Percentiles rank a stretch among this genome's conserved stretches.
Evolutionary conservation across 2,888 invertebrate genomes (phyloP).

Genomic region (Zaprionus lineosus): DNA sequence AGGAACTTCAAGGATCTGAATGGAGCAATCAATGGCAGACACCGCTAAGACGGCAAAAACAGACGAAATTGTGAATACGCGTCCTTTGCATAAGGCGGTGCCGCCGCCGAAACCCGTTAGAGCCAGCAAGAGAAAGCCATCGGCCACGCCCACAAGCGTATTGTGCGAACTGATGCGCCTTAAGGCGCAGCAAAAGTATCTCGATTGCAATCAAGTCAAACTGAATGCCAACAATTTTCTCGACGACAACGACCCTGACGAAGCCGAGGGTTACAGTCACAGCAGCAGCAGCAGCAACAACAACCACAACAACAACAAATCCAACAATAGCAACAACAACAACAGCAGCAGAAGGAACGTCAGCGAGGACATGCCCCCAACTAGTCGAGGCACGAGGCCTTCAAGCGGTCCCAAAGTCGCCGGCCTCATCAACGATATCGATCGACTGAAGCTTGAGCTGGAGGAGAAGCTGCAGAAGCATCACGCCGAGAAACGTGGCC

Average conservation of each 20-base stretch:
- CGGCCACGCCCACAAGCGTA: constrained; percentile 70
- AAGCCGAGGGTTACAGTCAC: too few species aligned
- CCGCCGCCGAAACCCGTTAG: constrained; percentile 44
- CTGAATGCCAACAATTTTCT: constrained; percentile 76
- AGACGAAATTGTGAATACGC: constrained; percentile 1
- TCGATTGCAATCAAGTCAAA: constrained; percentile 81
- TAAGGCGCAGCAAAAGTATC: constrained; percentile 82
- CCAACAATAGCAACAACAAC: background rate
- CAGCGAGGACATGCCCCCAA: background rate
- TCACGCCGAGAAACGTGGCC: constrained; percentile 57
- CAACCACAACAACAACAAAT: background rate
- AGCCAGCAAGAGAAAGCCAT: constrained; percentile 22
- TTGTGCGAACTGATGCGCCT: constrained; percentile 81
- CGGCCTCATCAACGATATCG: constrained; percentile 74
- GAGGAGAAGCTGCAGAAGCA: constrained; percentile 60
- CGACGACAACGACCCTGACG: constrained; percentile 41
- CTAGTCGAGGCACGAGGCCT: constrained; percentile 25
- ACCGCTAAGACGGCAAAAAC: background rate
- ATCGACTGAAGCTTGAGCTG: constrained; percentile 68
- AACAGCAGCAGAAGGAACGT: background rate
- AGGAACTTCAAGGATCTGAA: too few species aligned
- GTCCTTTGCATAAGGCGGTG: constrained; percentile 18
- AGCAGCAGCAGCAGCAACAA: background rate
- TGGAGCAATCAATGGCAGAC: constrained; percentile 1
- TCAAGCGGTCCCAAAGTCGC: constrained; percentile 34